Evolutionary conservation across 2,113 vertebrate species (phyloP).

Genomic region (Chlorodrepanis virens): DNA sequence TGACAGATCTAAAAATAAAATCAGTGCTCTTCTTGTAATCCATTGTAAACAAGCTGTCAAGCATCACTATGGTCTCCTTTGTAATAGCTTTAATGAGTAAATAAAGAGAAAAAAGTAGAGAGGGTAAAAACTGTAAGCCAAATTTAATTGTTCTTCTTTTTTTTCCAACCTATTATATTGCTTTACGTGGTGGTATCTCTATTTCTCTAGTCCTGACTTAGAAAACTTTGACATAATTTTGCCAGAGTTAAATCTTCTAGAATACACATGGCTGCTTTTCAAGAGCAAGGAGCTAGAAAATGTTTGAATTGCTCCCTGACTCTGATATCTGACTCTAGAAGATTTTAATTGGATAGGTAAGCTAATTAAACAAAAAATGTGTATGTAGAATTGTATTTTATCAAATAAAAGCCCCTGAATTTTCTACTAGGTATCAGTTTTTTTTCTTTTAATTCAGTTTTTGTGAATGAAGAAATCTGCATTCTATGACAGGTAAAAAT

Average conservation of each 20-base stretch:
- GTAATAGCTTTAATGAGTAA: conserved; percentile 41
- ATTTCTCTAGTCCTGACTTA: not conserved
- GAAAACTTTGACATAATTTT: not conserved
- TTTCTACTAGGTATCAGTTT: not conserved
- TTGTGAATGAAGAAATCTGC: conserved; percentile 8
- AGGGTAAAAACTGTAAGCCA: conserved; percentile 7
- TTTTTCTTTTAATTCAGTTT: not conserved
- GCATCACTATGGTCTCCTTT: not conserved
- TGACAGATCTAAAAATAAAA: conserved; percentile 28
- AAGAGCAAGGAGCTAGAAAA: conserved; percentile 8
- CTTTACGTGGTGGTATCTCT: not conserved
- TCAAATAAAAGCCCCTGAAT: not conserved
- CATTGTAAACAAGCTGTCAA: conserved; percentile 39
- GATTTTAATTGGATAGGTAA: not conserved
- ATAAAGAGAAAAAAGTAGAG: conserved; percentile 1
- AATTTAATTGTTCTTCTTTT: not conserved
- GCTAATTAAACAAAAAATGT: not conserved
- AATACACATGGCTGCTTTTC: not conserved
- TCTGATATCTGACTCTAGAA: not conserved
- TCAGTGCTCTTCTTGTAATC: not conserved
- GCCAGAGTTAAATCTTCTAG: not conserved
- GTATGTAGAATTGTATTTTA: not conserved
- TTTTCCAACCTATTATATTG: not conserved
- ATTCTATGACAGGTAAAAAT: conserved; percentile 20
- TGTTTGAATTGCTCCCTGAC: not conserved